Percentiles rank a stretch among this genome's conserved stretches.
These are phyloP conservation scores for Mermis nigrescens DNA, from an alignment of 2,888 invertebrate genomes.

Conservation along the genomic window DNA sequence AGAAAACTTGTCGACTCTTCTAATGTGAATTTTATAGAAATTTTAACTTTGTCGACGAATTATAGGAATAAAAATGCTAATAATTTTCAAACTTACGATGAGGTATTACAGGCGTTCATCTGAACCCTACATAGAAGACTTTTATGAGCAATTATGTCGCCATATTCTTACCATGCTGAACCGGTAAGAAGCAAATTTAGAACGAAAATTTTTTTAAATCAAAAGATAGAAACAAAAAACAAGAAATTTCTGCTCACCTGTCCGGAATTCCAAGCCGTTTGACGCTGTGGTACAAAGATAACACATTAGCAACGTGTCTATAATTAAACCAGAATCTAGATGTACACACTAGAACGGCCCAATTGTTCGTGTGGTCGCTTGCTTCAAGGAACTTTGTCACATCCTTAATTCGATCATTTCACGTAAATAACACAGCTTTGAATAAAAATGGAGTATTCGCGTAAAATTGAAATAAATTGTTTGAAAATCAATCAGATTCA, in stretches of 20 bases:
- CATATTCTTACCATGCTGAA: too few species aligned
- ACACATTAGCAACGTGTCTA: conserved; percentile 91
- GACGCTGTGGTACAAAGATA: conserved; percentile 91
- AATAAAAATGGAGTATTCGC: neutral
- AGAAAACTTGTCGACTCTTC: too few species aligned
- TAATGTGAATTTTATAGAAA: too few species aligned
- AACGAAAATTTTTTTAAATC: too few species aligned
- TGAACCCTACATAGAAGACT: too few species aligned
- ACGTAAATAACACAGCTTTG: neutral
- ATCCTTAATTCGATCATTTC: neutral
- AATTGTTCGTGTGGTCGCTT: conserved; percentile 74
- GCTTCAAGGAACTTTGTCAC: conserved; percentile 13
- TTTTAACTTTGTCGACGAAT: too few species aligned
- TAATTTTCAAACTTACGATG: too few species aligned
- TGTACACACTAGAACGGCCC: conserved; percentile 96
- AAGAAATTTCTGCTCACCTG: conserved; percentile 35
- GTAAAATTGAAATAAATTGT: neutral
- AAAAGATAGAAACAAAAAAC: too few species aligned
- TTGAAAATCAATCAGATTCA: neutral
- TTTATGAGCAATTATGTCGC: too few species aligned
- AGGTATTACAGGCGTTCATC: too few species aligned
- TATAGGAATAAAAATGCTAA: too few species aligned
- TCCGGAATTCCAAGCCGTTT: conserved; percentile 97
- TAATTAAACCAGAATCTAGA: conserved; percentile 99
- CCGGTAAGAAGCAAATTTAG: too few species aligned